These are phyloP conservation scores for Antennarius striatus DNA, from an alignment of 2,113 vertebrate species.

Conservation along the genomic window DNA sequence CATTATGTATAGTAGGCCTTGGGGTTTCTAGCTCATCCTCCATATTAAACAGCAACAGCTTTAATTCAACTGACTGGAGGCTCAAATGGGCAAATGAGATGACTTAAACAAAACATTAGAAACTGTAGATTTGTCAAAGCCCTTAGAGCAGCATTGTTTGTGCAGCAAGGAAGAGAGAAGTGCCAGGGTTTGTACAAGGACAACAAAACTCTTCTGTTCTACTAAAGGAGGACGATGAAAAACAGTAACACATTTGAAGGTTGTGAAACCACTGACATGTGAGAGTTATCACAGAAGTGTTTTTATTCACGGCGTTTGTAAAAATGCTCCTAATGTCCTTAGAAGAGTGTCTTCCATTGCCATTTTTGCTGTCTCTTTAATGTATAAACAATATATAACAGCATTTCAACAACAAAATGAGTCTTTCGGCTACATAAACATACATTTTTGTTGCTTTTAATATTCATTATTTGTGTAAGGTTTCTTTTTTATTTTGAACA, in stretches of 20 bases:
- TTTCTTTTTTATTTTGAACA: not conserved
- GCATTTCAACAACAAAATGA: not conserved
- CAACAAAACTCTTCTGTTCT: conserved; percentile 20
- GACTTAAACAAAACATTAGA: conserved; percentile 62
- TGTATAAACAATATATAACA: not conserved
- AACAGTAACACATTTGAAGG: conserved; percentile 7
- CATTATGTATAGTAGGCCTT: conserved; percentile 48
- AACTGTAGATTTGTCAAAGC: conserved; percentile 63
- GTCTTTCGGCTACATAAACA: not conserved
- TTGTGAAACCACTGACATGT: not conserved
- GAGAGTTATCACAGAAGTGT: not conserved
- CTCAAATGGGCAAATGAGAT: conserved; percentile 67
- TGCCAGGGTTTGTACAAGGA: not conserved
- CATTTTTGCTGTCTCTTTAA: not conserved
- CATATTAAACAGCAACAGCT: conserved; percentile 56
- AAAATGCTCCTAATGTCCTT: not conserved
- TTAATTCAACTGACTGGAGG: conserved; percentile 68
- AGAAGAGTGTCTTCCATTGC: not conserved
- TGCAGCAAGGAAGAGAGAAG: conserved; percentile 11
- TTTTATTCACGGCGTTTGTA: not conserved
- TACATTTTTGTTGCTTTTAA: not conserved
- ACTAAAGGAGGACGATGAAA: conserved; percentile 5
- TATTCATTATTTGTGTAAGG: not conserved
- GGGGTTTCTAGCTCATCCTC: conserved; percentile 41
- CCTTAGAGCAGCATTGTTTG: conserved; percentile 43